These are phyloP conservation scores for Acrobasis suavella DNA, from an alignment of 2,888 invertebrate genomes.

Conservation along the genomic window DNA sequence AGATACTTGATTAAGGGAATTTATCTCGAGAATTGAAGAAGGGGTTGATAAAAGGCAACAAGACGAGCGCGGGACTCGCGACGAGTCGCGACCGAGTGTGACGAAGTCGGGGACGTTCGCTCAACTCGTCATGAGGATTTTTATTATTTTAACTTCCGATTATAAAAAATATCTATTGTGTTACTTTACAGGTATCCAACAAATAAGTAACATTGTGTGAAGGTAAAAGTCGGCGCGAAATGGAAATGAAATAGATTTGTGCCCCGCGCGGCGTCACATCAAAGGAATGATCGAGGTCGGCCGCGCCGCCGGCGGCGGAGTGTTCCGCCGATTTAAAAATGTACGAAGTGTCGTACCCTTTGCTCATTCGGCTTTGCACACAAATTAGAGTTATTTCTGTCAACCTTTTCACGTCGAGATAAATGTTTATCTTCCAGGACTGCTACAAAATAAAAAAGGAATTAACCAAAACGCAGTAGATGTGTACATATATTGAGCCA, in stretches of 20 bases:
- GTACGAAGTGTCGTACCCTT: conserved; percentile 27
- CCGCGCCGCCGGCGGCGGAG: conserved; percentile 19
- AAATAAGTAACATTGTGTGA: neutral
- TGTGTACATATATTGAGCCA: too few relatives aligned
- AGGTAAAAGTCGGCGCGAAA: neutral
- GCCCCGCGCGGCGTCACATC: neutral
- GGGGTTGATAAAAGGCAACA: neutral
- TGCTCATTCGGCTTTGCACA: conserved; percentile 24
- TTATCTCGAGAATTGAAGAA: conserved; percentile 12
- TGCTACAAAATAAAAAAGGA: neutral
- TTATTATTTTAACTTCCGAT: too few relatives aligned
- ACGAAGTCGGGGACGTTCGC: too few relatives aligned
- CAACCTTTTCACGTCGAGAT: neutral
- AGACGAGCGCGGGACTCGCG: neutral
- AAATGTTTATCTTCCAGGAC: neutral
- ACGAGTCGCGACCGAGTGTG: too few relatives aligned
- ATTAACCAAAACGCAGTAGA: neutral
- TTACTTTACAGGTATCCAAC: neutral
- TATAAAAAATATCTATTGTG: too few relatives aligned
- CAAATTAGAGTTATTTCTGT: conserved; percentile 20
- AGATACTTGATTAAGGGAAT: conserved; percentile 18
- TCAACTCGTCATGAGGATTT: too few relatives aligned
- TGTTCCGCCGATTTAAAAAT: conserved; percentile 31
- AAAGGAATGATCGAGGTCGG: neutral
- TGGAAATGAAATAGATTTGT: neutral